Conservation (phyloP, 1,140 invertebrate species). For the Listronotus bonariensis region DNA sequence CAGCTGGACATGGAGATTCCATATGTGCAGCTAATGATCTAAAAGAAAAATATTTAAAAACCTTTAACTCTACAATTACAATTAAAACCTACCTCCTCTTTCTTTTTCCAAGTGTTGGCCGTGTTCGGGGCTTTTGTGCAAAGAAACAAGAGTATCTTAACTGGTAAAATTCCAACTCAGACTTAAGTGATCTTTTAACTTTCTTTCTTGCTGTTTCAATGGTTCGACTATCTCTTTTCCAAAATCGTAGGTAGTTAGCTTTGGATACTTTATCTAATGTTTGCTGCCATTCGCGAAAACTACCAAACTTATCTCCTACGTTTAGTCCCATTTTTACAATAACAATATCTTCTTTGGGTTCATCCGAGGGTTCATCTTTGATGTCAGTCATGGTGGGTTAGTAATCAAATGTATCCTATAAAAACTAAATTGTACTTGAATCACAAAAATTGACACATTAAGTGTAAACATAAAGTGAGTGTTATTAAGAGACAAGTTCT, state of each 20-base stretch:
- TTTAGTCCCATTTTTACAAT: slow-evolving; percentile 18
- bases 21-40: slow-evolving; percentile 17
- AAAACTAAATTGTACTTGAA: too few relatives aligned
- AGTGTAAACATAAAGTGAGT: too few relatives aligned
- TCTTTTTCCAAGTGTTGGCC: slow-evolving; percentile 10
- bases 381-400: neutral
- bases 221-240: slow-evolving; percentile 24
- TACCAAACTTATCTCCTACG: slow-evolving; percentile 13
- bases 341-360: neutral
- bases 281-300: slow-evolving; percentile 16
- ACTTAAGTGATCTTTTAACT: slow-evolving; percentile 1
- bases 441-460: too few relatives aligned
- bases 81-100: slow-evolving; percentile 17
- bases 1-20: slow-evolving; percentile 22
- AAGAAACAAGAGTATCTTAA: slow-evolving; percentile 30
- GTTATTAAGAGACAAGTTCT: too few relatives aligned
- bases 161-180: slow-evolving; percentile 30
- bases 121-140: slow-evolving; percentile 17
- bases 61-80: too few relatives aligned
- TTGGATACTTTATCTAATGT: slow-evolving; percentile 7
- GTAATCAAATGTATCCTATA: too few relatives aligned
- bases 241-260: slow-evolving; percentile 25
- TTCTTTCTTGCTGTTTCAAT: slow-evolving; percentile 25
- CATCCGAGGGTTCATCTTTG: neutral
- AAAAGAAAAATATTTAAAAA: too few relatives aligned